Base-by-base conservation (phyloP, 2,888 invertebrate species). In the Torymus aiolomorphi region DNA sequence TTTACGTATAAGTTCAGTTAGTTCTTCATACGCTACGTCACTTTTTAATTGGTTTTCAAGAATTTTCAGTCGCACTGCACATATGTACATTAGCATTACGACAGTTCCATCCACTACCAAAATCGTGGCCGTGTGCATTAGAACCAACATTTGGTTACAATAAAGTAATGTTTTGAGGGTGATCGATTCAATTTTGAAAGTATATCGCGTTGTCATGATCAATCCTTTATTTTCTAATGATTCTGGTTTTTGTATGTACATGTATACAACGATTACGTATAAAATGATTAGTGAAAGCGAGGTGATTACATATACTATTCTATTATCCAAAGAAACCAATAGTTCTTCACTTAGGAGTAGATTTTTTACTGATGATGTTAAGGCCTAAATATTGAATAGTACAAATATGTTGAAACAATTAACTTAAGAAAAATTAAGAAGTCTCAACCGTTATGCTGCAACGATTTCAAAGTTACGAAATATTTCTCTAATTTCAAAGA, bases 71-170 rank as follows among this genome's bases (percentile, higher is more conserved):
- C 5, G 12, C 11, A 61, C 16, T n/a, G 61, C 49, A 3, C 71
- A 72, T n/a, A 18, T 2, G 14, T 62, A 61, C 14, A 72, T 72
- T 10, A 51, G 20, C 51, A 72, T 2, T 10, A 72, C 61, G 51
- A 31, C 49, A 5, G 61, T 20, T 14, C 24, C 59, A 24, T 72
- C 71, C 5, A 52, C 20, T 2, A 51, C 16, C 13, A 51, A 49
- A 20, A 72, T 52, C 4, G n/a, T 14, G 5, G 51, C 5, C 8
- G 61, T 61, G n/a, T 72, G 59, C 18, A 72, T 31, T 2, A 72
- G 5, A 61, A 18, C 20, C 1, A 72, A 13, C 10, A 62, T 3
- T 24, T 72, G 71, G 42, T 72, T 59, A 8, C 49, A 20, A 10
- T 51, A 72, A 49, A 72, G 18, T 24, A 52, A 10, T 1, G 24